Conservation (phyloP, 2,113 vertebrate genomes). For the Sander vitreus region DNA sequence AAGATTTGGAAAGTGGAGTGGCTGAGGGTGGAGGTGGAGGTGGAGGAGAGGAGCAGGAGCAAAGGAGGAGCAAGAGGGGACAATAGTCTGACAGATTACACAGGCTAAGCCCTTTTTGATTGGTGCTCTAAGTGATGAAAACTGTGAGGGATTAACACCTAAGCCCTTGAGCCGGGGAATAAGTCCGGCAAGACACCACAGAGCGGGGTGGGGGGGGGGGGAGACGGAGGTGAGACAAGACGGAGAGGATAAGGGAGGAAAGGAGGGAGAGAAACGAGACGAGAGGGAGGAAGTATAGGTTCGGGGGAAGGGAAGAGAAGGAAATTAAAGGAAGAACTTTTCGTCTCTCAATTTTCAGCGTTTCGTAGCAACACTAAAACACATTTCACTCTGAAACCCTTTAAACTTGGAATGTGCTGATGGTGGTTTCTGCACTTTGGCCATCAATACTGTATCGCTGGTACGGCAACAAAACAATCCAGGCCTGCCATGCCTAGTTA, state of each 20-base stretch:
- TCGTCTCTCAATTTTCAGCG: too few species aligned
- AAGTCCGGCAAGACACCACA: conserved; percentile 53
- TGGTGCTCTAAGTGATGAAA: conserved; percentile 70
- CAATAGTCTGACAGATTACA: conserved; percentile 52
- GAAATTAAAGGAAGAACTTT: too few species aligned
- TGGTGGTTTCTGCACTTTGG: too few species aligned
- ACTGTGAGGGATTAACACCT: conserved; percentile 66
- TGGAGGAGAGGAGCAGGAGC: conserved; percentile 1
- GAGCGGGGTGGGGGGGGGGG: background rate
- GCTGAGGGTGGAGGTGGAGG: background rate
- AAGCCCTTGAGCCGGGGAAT: conserved; percentile 40
- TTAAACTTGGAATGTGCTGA: too few species aligned
- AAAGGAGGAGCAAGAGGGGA: conserved; percentile 9
- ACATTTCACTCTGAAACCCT: too few species aligned
- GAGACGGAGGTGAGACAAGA: background rate
- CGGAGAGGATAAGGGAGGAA: background rate
- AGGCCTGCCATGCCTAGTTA: too few species aligned
- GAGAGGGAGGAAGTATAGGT: background rate
- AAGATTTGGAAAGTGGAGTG: background rate
- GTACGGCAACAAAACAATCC: too few species aligned
- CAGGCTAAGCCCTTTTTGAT: conserved; percentile 72
- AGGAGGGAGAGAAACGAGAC: background rate
- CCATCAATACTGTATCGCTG: too few species aligned
- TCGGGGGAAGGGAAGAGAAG: background rate
- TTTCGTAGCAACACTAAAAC: too few species aligned